These are phyloP conservation scores for Trematomus bernacchii DNA, from an alignment of 2,797 vertebrate species.

Conservation along the genomic window DNA sequence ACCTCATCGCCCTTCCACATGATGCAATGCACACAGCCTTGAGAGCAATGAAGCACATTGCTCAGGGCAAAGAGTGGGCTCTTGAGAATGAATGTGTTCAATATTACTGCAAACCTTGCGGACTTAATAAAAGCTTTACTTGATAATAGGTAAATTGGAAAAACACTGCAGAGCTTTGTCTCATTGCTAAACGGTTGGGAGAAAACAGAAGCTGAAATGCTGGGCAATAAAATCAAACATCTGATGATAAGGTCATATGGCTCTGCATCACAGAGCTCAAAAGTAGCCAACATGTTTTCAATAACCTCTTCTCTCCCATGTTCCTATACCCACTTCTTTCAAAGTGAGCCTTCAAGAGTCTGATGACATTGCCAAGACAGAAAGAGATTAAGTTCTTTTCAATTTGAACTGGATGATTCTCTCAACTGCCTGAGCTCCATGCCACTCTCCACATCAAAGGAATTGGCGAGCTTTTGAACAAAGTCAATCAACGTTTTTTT, in stretches of 20 bases:
- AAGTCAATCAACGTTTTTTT: constrained; percentile 61
- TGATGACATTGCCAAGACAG: constrained; percentile 45
- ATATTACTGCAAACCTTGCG: constrained; percentile 18
- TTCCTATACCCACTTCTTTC: constrained; percentile 18
- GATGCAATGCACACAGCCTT: constrained; percentile 45
- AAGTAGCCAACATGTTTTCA: constrained; percentile 10
- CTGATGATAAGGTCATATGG: background rate
- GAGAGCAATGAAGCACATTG: constrained; percentile 44
- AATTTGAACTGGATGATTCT: constrained; percentile 62
- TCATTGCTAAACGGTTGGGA: background rate
- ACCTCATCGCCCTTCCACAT: constrained; percentile 45
- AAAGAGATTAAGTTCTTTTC: constrained; percentile 68
- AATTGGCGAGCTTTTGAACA: constrained; percentile 59
- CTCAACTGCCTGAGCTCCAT: constrained; percentile 48
- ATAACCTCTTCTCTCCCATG: constrained; percentile 20
- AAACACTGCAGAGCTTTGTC: background rate
- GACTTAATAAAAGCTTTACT: constrained; percentile 11
- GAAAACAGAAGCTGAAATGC: background rate
- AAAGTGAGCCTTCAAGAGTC: constrained; percentile 50
- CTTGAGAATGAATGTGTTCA: constrained; percentile 19
- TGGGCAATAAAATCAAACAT: background rate
- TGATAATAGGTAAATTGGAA: constrained; percentile 18
- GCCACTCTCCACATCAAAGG: constrained; percentile 72
- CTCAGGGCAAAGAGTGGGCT: constrained; percentile 13
- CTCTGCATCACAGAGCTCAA: constrained; percentile 10